Evolutionary conservation across 2,797 vertebrate genomes (phyloP), one percentile per base, ranked within the genome.

Genomic region (Sebastes itinus): DNA sequence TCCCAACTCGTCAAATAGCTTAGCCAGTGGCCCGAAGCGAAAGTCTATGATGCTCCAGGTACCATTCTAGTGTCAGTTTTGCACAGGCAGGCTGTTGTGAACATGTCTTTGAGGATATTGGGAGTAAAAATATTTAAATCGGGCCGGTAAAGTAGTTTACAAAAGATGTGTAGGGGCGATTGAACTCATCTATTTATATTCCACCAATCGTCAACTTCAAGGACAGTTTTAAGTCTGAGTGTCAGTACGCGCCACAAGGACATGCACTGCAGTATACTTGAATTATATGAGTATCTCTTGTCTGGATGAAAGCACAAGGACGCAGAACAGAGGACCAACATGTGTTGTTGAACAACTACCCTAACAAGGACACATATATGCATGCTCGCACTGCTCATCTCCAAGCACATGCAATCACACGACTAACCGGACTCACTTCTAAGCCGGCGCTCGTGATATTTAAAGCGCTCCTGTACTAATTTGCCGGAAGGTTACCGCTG

Each of bases 391-490:
- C 22, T 1, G 7, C 66, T 78, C 52, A 35, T 77, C 77, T 80
- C 70, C 38, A 9, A 69, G 58, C 4, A 54, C 76, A 56, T 60
- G 72, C 87, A 85, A 75, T 86, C 72, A 79, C 73, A 67, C 28
- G 2, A 76, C 59, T 18, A 64, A 60, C 16, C 5, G 5, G 68
- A 75, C 74, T 87, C 54, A 66, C 68, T 75, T 79, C 64, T 66
- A 75, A 90, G 78, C 85, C 33, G 4, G 4, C 2, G 60, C 10
- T 28, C n/a, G 35, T 82, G 79, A 82, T 88, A 79, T 92, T 90
- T 86, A 87, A 91, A 86, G 80, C 84, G 68, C 80, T 66, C 77
- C 75, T 75, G 76, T 55, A 49, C 86, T 89, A 77, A 92, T 93
- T 87, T 89, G 80, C 56, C 18, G 64, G 81, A 92, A 93, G 88